Percentiles rank a stretch among this genome's conserved stretches.
phyloP scores from a whole-genome alignment of 2,797 vertebrate genomes.

The Melanotaenia parkinsoni region DNA sequence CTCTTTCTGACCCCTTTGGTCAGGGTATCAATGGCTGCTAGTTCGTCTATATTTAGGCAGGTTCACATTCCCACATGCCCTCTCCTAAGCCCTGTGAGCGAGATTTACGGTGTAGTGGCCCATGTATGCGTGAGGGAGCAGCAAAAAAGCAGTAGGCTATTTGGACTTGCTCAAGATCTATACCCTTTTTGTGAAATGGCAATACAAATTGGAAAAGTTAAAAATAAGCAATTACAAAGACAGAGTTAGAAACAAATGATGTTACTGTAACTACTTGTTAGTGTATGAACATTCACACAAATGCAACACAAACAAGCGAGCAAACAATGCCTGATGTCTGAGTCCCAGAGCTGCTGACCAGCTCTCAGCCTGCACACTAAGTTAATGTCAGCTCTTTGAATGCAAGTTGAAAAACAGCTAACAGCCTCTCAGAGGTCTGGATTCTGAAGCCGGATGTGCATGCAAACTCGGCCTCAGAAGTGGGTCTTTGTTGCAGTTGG shows the following conservation, averaged over 20 bases:
- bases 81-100: constrained; percentile 73
- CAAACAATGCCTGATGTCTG: constrained; percentile 21
- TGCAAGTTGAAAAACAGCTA: constrained; percentile 65
- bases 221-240: constrained; percentile 3
- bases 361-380: constrained; percentile 40
- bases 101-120: constrained; percentile 78
- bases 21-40: constrained; percentile 78
- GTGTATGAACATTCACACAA: constrained; percentile 1
- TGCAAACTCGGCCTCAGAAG: constrained; percentile 55
- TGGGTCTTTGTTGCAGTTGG: constrained; percentile 72
- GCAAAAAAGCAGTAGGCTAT: constrained; percentile 20
- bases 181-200: constrained; percentile 10
- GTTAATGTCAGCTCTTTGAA: constrained; percentile 62
- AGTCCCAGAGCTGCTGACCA: constrained; percentile 50
- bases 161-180: constrained; percentile 33
- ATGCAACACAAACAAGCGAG: constrained; percentile 18
- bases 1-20: constrained; percentile 72
- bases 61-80: constrained; percentile 82
- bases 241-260: not conserved
- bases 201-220: constrained; percentile 10
- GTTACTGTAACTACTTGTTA: constrained; percentile 1
- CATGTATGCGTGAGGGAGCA: constrained; percentile 54
- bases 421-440: constrained; percentile 57
- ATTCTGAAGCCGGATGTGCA: constrained; percentile 49
- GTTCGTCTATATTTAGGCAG: constrained; percentile 82